Evolutionary conservation across 2,888 invertebrate genomes (phyloP).

Genomic region (Lapara coniferarum): DNA sequence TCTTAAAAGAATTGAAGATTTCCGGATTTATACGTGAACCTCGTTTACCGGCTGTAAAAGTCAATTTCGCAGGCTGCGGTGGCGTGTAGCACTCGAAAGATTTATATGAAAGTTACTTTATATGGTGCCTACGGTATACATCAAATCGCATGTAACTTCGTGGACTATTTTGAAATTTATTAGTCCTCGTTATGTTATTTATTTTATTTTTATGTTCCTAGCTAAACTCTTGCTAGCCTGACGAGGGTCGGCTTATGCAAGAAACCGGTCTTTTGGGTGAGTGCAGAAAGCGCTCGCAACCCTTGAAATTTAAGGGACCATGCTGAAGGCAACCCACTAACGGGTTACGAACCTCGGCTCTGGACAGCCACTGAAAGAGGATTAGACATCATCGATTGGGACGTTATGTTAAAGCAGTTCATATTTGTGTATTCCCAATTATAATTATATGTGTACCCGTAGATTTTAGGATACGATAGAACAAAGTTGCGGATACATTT

Average conservation of each 20-base stretch:
- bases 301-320: no score
- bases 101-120: constrained; percentile 18
- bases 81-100: neutral
- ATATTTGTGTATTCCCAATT: neutral
- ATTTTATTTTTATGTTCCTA: no score
- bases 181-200: neutral
- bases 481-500: neutral
- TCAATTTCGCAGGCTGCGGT: neutral
- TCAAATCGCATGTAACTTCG: neutral
- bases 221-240: no score
- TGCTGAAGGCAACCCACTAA: no score
- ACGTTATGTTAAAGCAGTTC: neutral
- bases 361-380: no score
- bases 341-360: no score
- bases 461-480: neutral
- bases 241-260: no score
- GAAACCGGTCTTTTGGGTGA: no score
- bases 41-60: constrained; percentile 19
- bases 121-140: neutral
- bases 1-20: constrained; percentile 15
- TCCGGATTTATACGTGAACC: constrained; percentile 20
- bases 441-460: neutral
- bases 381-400: no score
- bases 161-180: neutral
- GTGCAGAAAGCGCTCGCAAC: no score